These are phyloP conservation scores for Hypothenemus hampei DNA, from an alignment of 1,140 invertebrate species.

Conservation along the genomic window DNA sequence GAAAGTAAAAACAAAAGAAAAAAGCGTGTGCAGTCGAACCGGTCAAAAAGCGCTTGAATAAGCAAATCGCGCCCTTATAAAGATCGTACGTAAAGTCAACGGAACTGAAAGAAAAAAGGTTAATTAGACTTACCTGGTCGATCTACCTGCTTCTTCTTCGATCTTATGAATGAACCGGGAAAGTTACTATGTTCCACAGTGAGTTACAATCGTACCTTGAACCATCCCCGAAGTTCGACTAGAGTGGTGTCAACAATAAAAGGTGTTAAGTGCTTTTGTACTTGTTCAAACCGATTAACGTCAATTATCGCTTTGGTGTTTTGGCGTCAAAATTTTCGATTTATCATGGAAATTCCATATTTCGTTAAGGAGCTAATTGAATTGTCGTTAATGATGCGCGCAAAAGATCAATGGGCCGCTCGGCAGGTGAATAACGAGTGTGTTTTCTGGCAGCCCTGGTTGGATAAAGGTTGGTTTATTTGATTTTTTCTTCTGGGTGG, in stretches of 20 bases:
- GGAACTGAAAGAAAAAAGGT: constrained; percentile 33
- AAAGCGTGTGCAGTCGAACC: too few species aligned
- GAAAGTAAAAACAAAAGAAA: constrained; percentile 33
- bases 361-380: constrained; percentile 34
- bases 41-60: constrained; percentile 34
- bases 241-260: constrained; percentile 17
- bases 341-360: constrained; percentile 36
- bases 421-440: neutral
- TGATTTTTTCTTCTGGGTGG: too few species aligned
- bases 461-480: constrained; percentile 39
- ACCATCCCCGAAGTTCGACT: constrained; percentile 23
- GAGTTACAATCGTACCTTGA: constrained; percentile 28
- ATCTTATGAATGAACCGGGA: constrained; percentile 42
- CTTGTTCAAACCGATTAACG: constrained; percentile 1
- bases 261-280: constrained; percentile 27
- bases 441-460: constrained; percentile 42
- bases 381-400: constrained; percentile 32
- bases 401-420: constrained; percentile 13
- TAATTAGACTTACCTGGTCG: constrained; percentile 42
- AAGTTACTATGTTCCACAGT: constrained; percentile 36
- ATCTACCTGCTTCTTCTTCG: constrained; percentile 38
- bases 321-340: neutral
- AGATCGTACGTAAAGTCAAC: constrained; percentile 12
- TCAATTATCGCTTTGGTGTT: neutral
- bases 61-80: constrained; percentile 31